A percentile compares a stretch with the other conserved stretches of the same genome.
Conservation (phyloP, 1,140 invertebrate genomes). For the Brachystomella parvula region DNA sequence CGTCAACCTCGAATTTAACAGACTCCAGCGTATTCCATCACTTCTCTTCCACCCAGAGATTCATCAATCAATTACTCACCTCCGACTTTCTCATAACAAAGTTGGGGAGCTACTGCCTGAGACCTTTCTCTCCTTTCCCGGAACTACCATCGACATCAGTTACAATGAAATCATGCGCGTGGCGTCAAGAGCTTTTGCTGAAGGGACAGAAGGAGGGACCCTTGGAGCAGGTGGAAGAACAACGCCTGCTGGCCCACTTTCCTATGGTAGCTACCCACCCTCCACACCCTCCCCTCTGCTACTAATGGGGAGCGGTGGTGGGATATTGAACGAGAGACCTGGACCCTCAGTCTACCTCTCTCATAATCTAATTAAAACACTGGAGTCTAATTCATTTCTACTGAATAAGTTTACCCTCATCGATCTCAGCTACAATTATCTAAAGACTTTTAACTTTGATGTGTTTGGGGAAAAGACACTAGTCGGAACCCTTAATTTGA, state of each 20-base stretch:
- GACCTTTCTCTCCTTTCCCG: slow-evolving; percentile 48
- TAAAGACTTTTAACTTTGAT: slow-evolving; percentile 59
- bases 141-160: slow-evolving; percentile 32
- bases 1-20: slow-evolving; percentile 77
- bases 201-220: not conserved
- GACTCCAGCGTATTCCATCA: slow-evolving; percentile 54
- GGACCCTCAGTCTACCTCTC: slow-evolving; percentile 57
- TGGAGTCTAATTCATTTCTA: slow-evolving; percentile 53
- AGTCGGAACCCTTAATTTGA: slow-evolving; percentile 70
- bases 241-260: slow-evolving; percentile 6
- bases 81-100: slow-evolving; percentile 66
- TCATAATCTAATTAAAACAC: slow-evolving; percentile 56
- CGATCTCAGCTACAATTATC: slow-evolving; percentile 63
- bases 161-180: too few species aligned
- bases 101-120: slow-evolving; percentile 51
- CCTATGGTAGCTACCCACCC: too few species aligned
- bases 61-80: slow-evolving; percentile 65
- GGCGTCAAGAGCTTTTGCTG: too few species aligned
- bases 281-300: too few species aligned
- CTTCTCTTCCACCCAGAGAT: slow-evolving; percentile 58
- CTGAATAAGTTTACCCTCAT: slow-evolving; percentile 50
- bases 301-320: too few species aligned
- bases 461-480: slow-evolving; percentile 63
- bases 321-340: not conserved
- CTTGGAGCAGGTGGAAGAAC: not conserved